Evolutionary conservation across 2,888 invertebrate species (phyloP), one percentile per base, ranked within the genome.

Genomic region (Diaprepes abbreviatus): DNA sequence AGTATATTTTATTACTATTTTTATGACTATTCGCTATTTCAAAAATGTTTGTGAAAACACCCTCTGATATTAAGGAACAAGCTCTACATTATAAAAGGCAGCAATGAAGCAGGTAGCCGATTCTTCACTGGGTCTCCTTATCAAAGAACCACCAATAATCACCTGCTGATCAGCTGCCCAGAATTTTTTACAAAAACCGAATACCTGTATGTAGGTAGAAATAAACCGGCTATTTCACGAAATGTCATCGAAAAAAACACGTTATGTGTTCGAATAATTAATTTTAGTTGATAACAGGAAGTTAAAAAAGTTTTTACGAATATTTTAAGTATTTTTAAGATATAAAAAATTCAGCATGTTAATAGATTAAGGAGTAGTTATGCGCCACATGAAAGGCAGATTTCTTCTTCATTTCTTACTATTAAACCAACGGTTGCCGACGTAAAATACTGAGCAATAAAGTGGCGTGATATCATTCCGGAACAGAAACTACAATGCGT

Each of bases 131-230:
- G 45, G 54, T 69, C 60, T 40, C 50, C 58, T 71, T 60, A 58
- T 69, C 65, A 67, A 71, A 68, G 73, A 70, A 66, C 72, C 71
- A 68, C 66, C 64, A 65, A 63, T 45, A 59, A 58, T 68, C 74
- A 74, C 74, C 74, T 74, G 74, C 71, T 50, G 73, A 74, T 74
- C 74, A 74, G 74, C 74, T 74, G 74, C 71, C 63, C 54, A 31
- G 50, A 45, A 67, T 54, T 63, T 66, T 57, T 70, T 64, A 59
- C 70, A 70, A 64, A 67, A 66, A 58, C 54, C 38, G 52, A 58
- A 62, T 67, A 73, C 62, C 70, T 73, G 67, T 64, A 19, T 63
- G 62, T 45, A 55, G 55, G 67, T 45, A 55, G 60, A 38, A 19
- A 62, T 35, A 55, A 60, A 62, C 45, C 52, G 55, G 58, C 66